Evolutionary conservation across 2,797 vertebrate species (phyloP).

Genomic region (Geotria australis): DNA sequence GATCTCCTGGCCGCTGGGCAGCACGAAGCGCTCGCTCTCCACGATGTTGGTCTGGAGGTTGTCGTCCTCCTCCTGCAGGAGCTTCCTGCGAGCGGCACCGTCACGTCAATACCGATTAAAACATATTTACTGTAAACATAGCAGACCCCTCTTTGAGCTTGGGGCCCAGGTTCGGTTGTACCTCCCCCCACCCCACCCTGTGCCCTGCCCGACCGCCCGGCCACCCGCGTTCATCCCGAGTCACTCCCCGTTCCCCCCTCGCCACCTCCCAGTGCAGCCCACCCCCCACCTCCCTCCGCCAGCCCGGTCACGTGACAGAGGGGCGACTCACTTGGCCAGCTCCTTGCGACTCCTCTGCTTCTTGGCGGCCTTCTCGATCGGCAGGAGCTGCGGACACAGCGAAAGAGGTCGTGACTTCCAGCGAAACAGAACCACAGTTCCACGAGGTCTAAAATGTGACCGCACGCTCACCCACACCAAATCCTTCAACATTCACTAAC

Average conservation of each 20-base stretch:
- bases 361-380: constrained; percentile 56
- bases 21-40: constrained; percentile 26
- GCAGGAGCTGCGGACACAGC: constrained; percentile 29
- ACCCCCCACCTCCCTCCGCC: not conserved
- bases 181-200: not conserved
- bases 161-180: not conserved
- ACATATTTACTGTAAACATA: too few species aligned
- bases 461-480: too few species aligned
- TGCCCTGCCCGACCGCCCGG: not conserved
- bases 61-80: constrained; percentile 4
- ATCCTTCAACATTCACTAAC: too few species aligned
- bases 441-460: too few species aligned
- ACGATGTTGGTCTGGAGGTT: constrained; percentile 44
- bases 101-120: too few species aligned
- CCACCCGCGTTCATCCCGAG: not conserved
- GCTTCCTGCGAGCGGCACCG: too few species aligned
- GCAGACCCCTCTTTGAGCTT: too few species aligned
- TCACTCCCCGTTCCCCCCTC: not conserved
- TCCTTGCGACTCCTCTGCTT: constrained; percentile 22
- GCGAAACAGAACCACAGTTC: too few species aligned
- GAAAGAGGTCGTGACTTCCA: fast-evolving
- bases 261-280: not conserved
- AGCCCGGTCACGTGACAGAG: too few species aligned
- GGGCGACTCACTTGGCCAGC: not conserved
- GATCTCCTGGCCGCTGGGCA: constrained; percentile 32